These are phyloP conservation scores for Halcyon smyrnensis DNA, from an alignment of 2,797 vertebrate genomes.

Conservation along the genomic window DNA sequence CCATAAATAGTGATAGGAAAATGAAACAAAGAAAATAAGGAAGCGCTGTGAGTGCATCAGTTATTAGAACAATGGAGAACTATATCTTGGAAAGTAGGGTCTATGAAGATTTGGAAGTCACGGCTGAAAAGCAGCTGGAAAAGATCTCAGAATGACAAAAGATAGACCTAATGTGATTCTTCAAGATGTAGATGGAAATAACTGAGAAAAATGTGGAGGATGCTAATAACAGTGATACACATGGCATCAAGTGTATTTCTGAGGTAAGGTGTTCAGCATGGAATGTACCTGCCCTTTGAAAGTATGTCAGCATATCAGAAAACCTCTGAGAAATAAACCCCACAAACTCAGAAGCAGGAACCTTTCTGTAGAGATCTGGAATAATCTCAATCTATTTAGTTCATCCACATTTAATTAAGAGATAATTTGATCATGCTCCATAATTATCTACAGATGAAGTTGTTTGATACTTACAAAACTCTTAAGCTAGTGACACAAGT, in stretches of 20 bases:
- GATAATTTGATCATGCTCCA: not conserved
- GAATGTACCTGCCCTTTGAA: not conserved
- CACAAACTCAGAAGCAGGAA: not conserved
- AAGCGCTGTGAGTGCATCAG: not conserved
- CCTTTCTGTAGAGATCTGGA: not conserved
- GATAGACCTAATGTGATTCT: not conserved
- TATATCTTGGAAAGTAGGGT: not conserved
- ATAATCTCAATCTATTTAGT: not conserved
- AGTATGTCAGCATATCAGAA: not conserved
- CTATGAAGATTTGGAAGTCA: not conserved
- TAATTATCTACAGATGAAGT: not conserved
- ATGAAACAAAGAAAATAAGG: not conserved
- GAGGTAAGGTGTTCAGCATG: fast-evolving
- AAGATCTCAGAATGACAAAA: not conserved
- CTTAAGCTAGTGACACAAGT: not conserved
- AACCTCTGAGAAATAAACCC: not conserved
- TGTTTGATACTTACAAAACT: not conserved
- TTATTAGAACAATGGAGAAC: not conserved
- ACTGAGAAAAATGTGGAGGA: not conserved
- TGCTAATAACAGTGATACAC: not conserved
- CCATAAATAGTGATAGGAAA: not conserved
- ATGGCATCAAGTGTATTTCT: not conserved
- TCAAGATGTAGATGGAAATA: not conserved
- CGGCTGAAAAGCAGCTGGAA: not conserved
- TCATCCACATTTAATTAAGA: not conserved